Percentiles rank a stretch among this genome's conserved stretches.
phyloP scores from a whole-genome alignment of 2,888 invertebrate genomes.

The Apodemia zela region DNA sequence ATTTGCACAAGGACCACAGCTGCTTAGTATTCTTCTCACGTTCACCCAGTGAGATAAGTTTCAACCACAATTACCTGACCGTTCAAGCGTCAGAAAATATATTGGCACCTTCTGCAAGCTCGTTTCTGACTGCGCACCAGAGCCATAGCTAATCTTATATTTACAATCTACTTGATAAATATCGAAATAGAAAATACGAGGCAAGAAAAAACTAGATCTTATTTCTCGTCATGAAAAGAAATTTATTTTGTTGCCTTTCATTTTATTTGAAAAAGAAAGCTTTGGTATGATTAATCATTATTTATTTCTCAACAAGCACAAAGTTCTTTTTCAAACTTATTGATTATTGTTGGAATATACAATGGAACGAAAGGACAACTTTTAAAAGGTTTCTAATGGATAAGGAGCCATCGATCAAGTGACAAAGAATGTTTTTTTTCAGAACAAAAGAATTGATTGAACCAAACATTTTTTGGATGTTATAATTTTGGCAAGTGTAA shows the following conservation, averaged over 20 bases:
- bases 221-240: constrained; percentile 12
- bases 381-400: constrained; percentile 74
- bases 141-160: constrained; percentile 53
- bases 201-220: neutral
- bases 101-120: constrained; percentile 72
- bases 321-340: constrained; percentile 58
- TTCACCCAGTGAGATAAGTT: constrained; percentile 72
- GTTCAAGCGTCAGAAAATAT: constrained; percentile 76
- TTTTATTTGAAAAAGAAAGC: constrained; percentile 45
- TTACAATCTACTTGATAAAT: constrained; percentile 47
- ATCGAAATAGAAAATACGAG: constrained; percentile 21
- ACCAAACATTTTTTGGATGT: constrained; percentile 50
- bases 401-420: constrained; percentile 76
- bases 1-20: constrained; percentile 61
- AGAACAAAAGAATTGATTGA: constrained; percentile 66
- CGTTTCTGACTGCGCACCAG: constrained; percentile 37
- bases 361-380: constrained; percentile 73
- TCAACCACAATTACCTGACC: constrained; percentile 77
- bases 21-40: constrained; percentile 69
- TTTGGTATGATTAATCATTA: constrained; percentile 56
- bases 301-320: constrained; percentile 50
- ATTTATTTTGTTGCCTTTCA: constrained; percentile 36
- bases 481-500: constrained; percentile 43
- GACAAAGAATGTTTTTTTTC: constrained; percentile 69
- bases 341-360: constrained; percentile 62